A percentile compares a stretch with the other conserved stretches of the same genome.
Evolutionary conservation across 2,797 vertebrate genomes (phyloP).

Genomic region (Limosa lapponica): DNA sequence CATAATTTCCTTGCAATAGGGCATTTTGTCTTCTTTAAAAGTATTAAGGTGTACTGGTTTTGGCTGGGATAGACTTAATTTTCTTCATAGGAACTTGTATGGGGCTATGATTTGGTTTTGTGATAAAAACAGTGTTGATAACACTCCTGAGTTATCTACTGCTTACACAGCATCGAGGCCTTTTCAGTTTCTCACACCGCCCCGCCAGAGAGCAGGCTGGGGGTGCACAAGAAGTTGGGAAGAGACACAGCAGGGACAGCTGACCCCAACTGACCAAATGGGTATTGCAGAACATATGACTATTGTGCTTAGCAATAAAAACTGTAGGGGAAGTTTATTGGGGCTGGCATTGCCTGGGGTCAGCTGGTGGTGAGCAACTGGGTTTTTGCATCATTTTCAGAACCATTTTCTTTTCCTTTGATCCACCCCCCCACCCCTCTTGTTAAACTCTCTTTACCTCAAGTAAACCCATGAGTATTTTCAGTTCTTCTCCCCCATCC

Average conservation of each 20-base stretch:
- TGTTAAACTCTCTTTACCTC: not conserved
- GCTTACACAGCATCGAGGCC: not conserved
- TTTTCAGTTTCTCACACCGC: not conserved
- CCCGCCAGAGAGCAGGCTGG: not conserved
- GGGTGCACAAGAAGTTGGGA: not conserved
- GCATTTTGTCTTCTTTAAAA: not conserved
- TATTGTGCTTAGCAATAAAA: not conserved
- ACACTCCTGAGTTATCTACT: not conserved
- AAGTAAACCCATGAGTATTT: not conserved
- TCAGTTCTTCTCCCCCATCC: not conserved
- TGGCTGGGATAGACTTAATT: not conserved
- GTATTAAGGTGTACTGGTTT: not conserved
- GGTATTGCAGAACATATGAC: not conserved
- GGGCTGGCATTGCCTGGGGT: not conserved
- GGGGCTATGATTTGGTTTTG: not conserved
- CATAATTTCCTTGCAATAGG: not conserved
- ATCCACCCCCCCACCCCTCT: too few relatives aligned
- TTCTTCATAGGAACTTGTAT: not conserved
- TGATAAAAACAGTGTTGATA: not conserved
- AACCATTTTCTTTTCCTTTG: not conserved
- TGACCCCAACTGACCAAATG: not conserved
- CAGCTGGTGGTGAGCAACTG: not conserved
- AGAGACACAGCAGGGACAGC: not conserved
- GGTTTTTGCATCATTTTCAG: not conserved
- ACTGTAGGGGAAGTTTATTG: accelerated